phyloP scores from a whole-genome alignment of 2,888 invertebrate species.

The Panzeria rudis region DNA sequence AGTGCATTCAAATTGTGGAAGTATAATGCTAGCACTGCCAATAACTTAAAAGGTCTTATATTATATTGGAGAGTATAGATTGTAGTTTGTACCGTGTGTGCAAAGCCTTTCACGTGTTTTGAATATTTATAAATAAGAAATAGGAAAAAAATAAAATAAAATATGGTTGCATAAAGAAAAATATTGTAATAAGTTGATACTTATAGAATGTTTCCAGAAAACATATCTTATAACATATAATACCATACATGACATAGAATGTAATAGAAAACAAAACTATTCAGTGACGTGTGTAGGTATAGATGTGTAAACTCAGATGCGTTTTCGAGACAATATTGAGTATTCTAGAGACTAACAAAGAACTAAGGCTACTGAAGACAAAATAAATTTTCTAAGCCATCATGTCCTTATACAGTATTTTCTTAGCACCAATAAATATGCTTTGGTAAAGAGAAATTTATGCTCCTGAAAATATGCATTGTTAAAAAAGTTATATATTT shows the following conservation, averaged over 20 bases:
- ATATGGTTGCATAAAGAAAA: constrained; percentile 38
- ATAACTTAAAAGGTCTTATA: constrained; percentile 48
- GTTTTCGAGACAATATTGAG: neutral
- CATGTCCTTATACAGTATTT: neutral
- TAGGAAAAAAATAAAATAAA: constrained; percentile 11
- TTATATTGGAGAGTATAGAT: constrained; percentile 10
- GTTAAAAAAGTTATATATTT: neutral
- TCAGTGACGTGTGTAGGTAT: neutral
- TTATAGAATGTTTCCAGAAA: constrained; percentile 21
- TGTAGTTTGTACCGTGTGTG: constrained; percentile 37
- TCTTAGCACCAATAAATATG: neutral
- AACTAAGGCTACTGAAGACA: neutral
- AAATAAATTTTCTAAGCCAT: neutral
- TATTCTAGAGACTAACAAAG: neutral
- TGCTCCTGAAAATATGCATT: neutral
- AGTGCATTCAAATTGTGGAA: neutral
- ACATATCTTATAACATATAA: constrained; percentile 16
- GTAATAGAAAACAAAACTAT: too few species aligned
- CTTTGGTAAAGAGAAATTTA: neutral
- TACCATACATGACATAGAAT: neutral
- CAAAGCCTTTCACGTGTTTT: constrained; percentile 64
- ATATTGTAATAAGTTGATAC: constrained; percentile 38
- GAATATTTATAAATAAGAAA: constrained; percentile 63
- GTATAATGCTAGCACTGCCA: constrained; percentile 1
- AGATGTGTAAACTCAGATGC: neutral